These are phyloP conservation scores for Sebastes oblongus DNA, from an alignment of 2,797 vertebrate species.

Conservation along the genomic window DNA sequence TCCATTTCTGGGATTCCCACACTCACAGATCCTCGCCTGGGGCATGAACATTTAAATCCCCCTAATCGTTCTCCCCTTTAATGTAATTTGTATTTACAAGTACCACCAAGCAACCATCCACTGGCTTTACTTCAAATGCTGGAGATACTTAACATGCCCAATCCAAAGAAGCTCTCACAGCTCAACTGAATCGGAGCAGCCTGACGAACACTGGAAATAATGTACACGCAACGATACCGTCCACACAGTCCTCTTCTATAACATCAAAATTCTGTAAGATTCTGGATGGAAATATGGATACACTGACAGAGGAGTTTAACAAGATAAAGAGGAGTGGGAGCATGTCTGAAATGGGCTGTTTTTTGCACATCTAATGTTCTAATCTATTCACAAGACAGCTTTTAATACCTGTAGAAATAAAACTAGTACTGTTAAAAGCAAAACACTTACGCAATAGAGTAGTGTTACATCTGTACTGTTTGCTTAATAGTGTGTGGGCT, in stretches of 20 bases:
- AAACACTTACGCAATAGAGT: neutral
- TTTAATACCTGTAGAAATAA: neutral
- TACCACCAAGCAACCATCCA: conserved; percentile 38
- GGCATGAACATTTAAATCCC: conserved; percentile 57
- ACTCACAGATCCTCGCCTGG: conserved; percentile 48
- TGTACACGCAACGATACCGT: neutral
- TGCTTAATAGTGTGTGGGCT: conserved; percentile 7
- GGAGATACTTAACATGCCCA: conserved; percentile 1
- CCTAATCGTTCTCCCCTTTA: conserved; percentile 61
- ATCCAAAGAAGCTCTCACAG: neutral
- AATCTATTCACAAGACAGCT: neutral
- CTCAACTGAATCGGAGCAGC: neutral
- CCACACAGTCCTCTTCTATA: neutral
- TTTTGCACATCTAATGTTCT: neutral
- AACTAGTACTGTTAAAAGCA: neutral
- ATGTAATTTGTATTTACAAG: conserved; percentile 69
- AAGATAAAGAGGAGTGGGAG: neutral
- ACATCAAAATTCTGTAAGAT: neutral
- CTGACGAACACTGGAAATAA: neutral
- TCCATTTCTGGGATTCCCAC: conserved; percentile 42
- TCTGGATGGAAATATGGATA: neutral
- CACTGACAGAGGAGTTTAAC: neutral
- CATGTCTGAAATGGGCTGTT: neutral
- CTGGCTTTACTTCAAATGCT: conserved; percentile 14
- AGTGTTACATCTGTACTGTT: conserved; percentile 1